phyloP scores from a whole-genome alignment of 2,797 vertebrate genomes.

The Acanthornis magna region DNA sequence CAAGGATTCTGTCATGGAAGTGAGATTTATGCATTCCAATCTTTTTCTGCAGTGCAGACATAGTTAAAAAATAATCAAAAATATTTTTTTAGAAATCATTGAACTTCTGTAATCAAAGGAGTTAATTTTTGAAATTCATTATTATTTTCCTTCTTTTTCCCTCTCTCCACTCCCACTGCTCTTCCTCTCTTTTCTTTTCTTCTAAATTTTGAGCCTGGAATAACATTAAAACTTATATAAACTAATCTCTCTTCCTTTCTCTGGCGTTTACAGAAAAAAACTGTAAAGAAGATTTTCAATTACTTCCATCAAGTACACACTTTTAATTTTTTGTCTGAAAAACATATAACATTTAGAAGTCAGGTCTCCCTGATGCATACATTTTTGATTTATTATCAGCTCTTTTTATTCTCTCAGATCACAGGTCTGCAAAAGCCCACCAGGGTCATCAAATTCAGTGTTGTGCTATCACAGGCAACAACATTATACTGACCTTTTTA shows the following conservation, averaged over 20 bases:
- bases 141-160: background rate
- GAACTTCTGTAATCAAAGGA: background rate
- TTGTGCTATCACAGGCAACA: background rate
- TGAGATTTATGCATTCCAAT: background rate
- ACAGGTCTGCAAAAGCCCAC: background rate
- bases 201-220: background rate
- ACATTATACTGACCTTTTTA: background rate
- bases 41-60: background rate
- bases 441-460: background rate
- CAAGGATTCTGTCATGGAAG: background rate
- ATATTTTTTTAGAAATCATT: constrained; percentile 2
- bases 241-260: background rate
- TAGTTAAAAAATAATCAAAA: constrained; percentile 41
- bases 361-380: background rate
- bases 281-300: background rate
- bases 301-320: background rate
- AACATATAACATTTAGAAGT: background rate
- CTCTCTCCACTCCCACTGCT: background rate
- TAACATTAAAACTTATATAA: background rate
- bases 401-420: background rate
- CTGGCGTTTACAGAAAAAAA: background rate
- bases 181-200: background rate
- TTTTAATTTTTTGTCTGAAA: background rate
- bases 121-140: constrained; percentile 8
- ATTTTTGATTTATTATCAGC: constrained; percentile 7